Evolutionary conservation across 1,140 invertebrate genomes (phyloP).

Genomic region (Magallana gigas): DNA sequence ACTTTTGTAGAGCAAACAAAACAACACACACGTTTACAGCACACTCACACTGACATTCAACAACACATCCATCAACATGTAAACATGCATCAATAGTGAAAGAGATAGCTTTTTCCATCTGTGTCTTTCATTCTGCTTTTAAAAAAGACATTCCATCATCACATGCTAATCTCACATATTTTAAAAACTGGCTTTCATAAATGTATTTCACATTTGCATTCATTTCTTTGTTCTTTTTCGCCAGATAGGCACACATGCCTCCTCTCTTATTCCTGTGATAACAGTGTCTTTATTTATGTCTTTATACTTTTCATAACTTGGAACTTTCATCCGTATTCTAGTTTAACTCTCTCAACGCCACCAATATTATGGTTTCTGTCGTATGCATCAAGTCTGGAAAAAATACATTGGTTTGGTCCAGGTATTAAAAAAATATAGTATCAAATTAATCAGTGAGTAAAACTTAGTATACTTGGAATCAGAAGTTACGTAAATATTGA

Average conservation of each 20-base stretch:
- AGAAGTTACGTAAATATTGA: too few relatives aligned
- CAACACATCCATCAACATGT: slow-evolving; percentile 52
- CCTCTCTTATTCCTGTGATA: background rate
- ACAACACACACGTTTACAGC: slow-evolving; percentile 54
- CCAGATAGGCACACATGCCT: too few relatives aligned
- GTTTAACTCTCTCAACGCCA: background rate
- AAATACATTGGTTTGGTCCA: too few relatives aligned
- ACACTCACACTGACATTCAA: background rate
- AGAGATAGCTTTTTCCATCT: background rate
- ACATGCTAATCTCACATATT: background rate
- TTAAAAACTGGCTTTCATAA: background rate
- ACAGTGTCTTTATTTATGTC: background rate
- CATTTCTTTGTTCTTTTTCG: background rate
- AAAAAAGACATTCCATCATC: background rate
- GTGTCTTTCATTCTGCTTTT: background rate
- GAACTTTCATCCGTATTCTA: background rate
- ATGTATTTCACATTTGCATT: slow-evolving; percentile 4
- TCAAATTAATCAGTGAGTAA: too few relatives aligned
- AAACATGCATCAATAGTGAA: background rate
- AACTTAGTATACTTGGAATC: too few relatives aligned
- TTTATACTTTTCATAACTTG: background rate
- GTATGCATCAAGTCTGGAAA: background rate
- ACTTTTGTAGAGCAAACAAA: slow-evolving; percentile 47
- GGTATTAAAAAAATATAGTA: too few relatives aligned
- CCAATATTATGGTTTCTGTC: background rate